These are phyloP conservation scores for Callionymus lyra DNA, from an alignment of 2,113 vertebrate species.

Conservation along the genomic window DNA sequence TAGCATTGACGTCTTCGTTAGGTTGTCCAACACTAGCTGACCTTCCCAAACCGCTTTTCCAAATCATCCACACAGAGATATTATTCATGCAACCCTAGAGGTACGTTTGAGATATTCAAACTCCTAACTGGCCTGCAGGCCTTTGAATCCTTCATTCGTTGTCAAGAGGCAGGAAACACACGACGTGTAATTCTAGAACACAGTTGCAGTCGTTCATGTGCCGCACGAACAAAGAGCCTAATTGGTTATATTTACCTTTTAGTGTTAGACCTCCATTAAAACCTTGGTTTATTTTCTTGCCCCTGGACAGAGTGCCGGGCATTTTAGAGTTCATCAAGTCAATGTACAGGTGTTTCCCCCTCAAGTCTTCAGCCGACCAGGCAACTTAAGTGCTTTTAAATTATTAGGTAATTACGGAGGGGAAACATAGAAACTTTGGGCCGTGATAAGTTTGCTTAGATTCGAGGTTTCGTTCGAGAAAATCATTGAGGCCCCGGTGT, in stretches of 20 bases:
- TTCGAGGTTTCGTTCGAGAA: slow-evolving; percentile 20
- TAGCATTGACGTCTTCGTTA: too few species aligned
- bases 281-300: slow-evolving; percentile 53
- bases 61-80: too few species aligned
- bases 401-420: slow-evolving; percentile 68
- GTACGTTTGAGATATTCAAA: too few species aligned
- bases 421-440: slow-evolving; percentile 53
- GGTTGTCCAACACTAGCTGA: too few species aligned
- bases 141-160: slow-evolving; percentile 40
- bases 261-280: slow-evolving; percentile 38
- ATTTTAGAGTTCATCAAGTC: slow-evolving; percentile 56
- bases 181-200: slow-evolving; percentile 46
- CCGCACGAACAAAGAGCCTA: slow-evolving; percentile 19
- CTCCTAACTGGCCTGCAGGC: too few species aligned
- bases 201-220: slow-evolving; percentile 31
- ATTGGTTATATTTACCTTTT: slow-evolving; percentile 51
- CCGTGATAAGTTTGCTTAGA: too few species aligned
- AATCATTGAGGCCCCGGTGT: slow-evolving; percentile 15
- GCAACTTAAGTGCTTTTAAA: slow-evolving; percentile 58
- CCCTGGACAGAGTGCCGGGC: slow-evolving; percentile 28
- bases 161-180: slow-evolving; percentile 39
- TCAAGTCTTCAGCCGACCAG: slow-evolving; percentile 60
- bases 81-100: slow-evolving; percentile 24
- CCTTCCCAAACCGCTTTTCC: too few species aligned
- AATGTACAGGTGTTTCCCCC: slow-evolving; percentile 62